Evolutionary conservation across 2,113 vertebrate genomes (phyloP).

Genomic region (Siniperca chuatsi): DNA sequence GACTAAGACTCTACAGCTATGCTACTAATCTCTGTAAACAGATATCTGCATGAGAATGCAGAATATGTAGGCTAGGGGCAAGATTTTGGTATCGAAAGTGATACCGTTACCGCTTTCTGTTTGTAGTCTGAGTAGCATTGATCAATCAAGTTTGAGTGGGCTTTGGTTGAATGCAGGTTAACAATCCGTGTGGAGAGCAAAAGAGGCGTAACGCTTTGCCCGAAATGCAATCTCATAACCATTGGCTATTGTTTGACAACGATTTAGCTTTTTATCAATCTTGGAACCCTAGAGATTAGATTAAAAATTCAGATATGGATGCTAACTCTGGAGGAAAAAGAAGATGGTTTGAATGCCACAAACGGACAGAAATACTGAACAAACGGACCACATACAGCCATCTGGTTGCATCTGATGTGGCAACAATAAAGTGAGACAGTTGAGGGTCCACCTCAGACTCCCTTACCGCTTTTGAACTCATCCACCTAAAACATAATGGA

Average conservation of each 20-base stretch:
- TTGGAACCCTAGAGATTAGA: no score
- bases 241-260: no score
- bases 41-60: no score
- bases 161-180: no score
- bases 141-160: no score
- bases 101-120: no score
- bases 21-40: background rate
- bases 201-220: no score
- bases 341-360: slow-evolving; percentile 11
- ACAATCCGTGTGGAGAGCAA: no score
- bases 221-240: no score
- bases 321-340: background rate
- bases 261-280: no score
- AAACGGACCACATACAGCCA: slow-evolving; percentile 39
- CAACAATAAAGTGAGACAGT: slow-evolving; percentile 47
- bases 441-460: slow-evolving; percentile 33
- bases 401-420: slow-evolving; percentile 59
- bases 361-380: slow-evolving; percentile 27
- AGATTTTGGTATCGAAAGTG: no score
- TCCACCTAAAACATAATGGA: slow-evolving; percentile 49
- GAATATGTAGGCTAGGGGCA: background rate
- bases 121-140: no score
- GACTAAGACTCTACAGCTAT: background rate
- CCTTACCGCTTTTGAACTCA: slow-evolving; percentile 43
- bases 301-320: background rate